Percentiles rank a stretch among this genome's conserved stretches.
These are phyloP conservation scores for Patella pellucida DNA, from an alignment of 2,888 invertebrate genomes.

Conservation along the genomic window DNA sequence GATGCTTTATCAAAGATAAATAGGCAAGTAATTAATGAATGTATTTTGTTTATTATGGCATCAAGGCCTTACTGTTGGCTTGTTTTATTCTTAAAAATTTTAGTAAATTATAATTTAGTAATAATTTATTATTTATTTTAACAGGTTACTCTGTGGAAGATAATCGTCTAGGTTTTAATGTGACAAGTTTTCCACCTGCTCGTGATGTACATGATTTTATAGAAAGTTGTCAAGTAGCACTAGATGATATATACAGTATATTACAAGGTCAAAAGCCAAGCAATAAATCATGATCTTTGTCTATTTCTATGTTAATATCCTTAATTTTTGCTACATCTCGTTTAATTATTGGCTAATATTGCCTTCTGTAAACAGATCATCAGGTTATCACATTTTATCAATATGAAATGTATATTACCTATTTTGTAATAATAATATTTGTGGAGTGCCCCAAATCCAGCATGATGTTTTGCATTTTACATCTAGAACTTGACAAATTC, in stretches of 20 bases:
- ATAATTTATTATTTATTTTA: conserved; percentile 2
- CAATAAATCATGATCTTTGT: conserved; percentile 20
- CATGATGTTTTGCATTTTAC: too few relatives aligned
- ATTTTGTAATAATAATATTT: too few relatives aligned
- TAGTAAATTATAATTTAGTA: background rate
- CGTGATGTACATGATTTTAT: conserved; percentile 82
- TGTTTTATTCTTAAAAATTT: background rate
- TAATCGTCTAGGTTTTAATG: conserved; percentile 84
- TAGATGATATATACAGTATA: conserved; percentile 77
- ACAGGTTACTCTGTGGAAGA: conserved; percentile 87
- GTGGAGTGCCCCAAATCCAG: too few relatives aligned
- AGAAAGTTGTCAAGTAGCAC: conserved; percentile 80
- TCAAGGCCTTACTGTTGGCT: background rate
- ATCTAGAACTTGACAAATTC: too few relatives aligned
- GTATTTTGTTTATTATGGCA: background rate
- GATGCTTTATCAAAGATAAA: background rate
- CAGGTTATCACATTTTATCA: too few relatives aligned
- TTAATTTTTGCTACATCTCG: too few relatives aligned
- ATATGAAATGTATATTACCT: too few relatives aligned
- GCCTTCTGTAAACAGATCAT: too few relatives aligned
- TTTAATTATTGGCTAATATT: too few relatives aligned
- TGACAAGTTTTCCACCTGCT: conserved; percentile 83
- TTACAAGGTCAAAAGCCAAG: conserved; percentile 31
- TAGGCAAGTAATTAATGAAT: too few relatives aligned
- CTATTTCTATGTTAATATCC: background rate